Base-by-base conservation (phyloP, 2,888 invertebrate genomes). In the Erynnis tages region DNA sequence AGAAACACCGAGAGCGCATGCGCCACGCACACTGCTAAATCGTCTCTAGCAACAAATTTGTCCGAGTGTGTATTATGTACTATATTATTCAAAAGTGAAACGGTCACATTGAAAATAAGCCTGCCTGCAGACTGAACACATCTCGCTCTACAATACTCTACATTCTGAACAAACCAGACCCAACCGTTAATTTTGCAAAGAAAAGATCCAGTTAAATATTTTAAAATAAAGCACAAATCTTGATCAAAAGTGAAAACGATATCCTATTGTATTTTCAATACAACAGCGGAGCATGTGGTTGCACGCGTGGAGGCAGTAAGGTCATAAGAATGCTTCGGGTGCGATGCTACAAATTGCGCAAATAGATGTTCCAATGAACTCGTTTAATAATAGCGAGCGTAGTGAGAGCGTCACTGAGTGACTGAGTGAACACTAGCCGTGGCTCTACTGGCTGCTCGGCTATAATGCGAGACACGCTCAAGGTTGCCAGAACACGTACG, bases 361-460 rank as follows among this genome's bases (percentile, higher is more conserved):
- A 89, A 88, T 87, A 87, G 88, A 88, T 83, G 86, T 86, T 88
- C 88, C 88, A 88, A 86, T 88, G 88, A 88, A 88, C 87, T 89
- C 86, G 79, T 86, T 85, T 85, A 88, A 83, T 86, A 85, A 86
- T 87, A 88, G 87, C 82, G 63, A 76, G 78, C 81, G 82, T 83
- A 82, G 83, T 75, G 86, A 79, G 75, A 83, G 81, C 82, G 82
- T 79, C 79, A 75, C 76, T 69, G 71, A 73, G 74, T 73, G 77
- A 68, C 67, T 25, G 54, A 54, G 45, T 47, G 41, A 57, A 53
- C 57, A 55, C 55, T 59, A 38, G 45, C 17, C 41, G 38, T 14
- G 47, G 30, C 55, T 52, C 38, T 46, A 25, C 46, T 43, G 38
- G 48, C 19, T 29, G 49, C 67, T 70, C 61, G 55, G 54, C 65